Evolutionary conservation across 2,113 vertebrate genomes (phyloP).

Genomic region (Boleophthalmus pectinirostris): DNA sequence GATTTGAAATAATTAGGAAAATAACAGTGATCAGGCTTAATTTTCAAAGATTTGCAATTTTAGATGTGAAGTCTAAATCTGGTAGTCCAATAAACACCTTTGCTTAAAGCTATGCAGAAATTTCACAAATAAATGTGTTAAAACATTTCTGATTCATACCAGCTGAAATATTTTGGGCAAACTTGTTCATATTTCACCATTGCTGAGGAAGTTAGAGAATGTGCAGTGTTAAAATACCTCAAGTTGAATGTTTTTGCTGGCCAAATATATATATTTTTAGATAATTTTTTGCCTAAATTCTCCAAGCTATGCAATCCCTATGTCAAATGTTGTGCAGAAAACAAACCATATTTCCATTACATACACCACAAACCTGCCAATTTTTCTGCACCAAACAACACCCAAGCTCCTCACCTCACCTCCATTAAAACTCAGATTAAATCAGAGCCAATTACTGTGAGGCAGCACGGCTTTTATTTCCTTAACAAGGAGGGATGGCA

Average conservation of each 20-base stretch:
- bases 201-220: neutral
- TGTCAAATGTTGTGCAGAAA: neutral
- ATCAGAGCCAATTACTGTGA: conserved; percentile 44
- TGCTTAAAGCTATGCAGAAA: neutral
- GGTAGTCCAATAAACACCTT: neutral
- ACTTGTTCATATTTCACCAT: neutral
- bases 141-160: neutral
- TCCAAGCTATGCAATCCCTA: neutral
- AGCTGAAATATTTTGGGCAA: neutral
- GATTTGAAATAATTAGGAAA: neutral
- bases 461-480: conserved; percentile 51
- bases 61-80: neutral
- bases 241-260: neutral
- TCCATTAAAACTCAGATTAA: conserved; percentile 25
- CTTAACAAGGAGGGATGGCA: conserved; percentile 52
- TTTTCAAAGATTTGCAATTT: neutral
- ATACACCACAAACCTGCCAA: neutral
- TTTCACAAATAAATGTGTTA: neutral
- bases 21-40: neutral
- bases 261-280: no score
- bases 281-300: neutral
- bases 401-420: conserved; percentile 17
- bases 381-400: neutral
- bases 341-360: neutral
- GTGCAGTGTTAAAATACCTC: neutral